Evolutionary conservation across 1,140 invertebrate genomes (phyloP).

Genomic region (Pogonognathellus flavescens): DNA sequence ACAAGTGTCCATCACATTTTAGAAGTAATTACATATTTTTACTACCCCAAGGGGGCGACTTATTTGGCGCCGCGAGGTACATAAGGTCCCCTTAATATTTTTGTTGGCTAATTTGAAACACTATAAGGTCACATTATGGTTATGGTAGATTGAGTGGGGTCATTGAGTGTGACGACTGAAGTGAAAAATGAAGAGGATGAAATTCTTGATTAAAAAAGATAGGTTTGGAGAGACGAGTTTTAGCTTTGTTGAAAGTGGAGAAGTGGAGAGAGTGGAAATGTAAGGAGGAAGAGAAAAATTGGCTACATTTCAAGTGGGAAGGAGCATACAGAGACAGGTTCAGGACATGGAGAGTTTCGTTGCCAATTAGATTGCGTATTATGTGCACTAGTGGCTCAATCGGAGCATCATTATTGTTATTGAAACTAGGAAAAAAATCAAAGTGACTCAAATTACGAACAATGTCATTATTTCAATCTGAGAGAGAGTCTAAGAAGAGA

Average conservation of each 20-base stretch:
- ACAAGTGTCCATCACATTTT: too few relatives aligned
- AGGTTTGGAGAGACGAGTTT: neutral
- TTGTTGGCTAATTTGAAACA: neutral
- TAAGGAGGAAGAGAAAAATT: conserved; percentile 3
- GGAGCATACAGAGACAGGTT: conserved; percentile 25
- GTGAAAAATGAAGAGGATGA: conserved; percentile 1
- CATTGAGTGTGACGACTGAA: neutral
- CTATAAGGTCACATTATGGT: neutral
- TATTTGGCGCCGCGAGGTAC: too few relatives aligned
- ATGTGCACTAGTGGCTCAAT: conserved; percentile 41
- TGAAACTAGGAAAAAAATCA: conserved; percentile 49
- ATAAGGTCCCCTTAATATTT: too few relatives aligned
- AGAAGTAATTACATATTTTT: too few relatives aligned
- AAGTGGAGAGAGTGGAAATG: neutral
- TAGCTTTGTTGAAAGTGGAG: neutral
- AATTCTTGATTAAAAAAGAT: conserved; percentile 34
- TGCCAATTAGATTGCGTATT: conserved; percentile 45
- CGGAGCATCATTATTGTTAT: conserved; percentile 47
- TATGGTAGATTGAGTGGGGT: neutral
- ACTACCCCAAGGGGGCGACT: too few relatives aligned
- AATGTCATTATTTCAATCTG: conserved; percentile 48
- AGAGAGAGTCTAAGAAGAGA: conserved; percentile 29
- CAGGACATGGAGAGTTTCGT: conserved; percentile 28
- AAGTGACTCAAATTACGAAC: conserved; percentile 48
- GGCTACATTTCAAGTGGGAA: conserved; percentile 30